Evolutionary conservation across 2,113 vertebrate species (phyloP), one percentile per base, ranked within the genome.

Genomic region (Ciconia boyciana): DNA sequence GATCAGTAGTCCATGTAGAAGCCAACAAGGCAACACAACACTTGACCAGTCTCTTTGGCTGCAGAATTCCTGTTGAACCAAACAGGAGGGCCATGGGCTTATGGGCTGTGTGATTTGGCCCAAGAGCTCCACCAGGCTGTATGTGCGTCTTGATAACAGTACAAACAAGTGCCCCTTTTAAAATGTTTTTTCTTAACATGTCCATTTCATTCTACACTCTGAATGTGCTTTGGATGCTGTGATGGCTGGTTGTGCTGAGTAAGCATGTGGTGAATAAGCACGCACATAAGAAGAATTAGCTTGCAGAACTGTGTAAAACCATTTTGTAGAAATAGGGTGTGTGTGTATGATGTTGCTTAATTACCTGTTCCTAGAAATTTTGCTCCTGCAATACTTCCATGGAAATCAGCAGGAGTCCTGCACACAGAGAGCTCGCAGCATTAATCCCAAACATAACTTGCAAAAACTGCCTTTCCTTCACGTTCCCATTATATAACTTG

Each of bases 341-440:
- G 31, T 21, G 22, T 10, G 58, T 26, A n/a, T 26, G 13, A 2
- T 28, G 7, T n/a, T 60, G 51, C 81, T 44, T 62, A 48, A 85
- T 87, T 79, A 83, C 39, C 31, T 46, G 21, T 89, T 83, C 66
- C 87, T 94, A 89, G 90, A 93, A 93, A 83, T 74, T 72, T 68
- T 83, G 11, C 4, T 85, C 11, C 71, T 64, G 55, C 29, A 64
- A 70, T 88, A 66, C 68, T 62, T 95, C 43, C 24, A 16, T 46
- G n/a, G 62, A 80, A 91, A 79, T 85, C 89, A 91, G 66, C 54
- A 80, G 36, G 75, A 61, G n/a, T 54, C 55, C 16, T 4, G 26
- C 11, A 11, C 44, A 58, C 24, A 68, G 55, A 83, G n/a, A 22
- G 11, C 43, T 96, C 39, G 13, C 11, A 26, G 8, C 43, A 12